Percentiles rank a stretch among this genome's conserved stretches.
Evolutionary conservation across 2,113 vertebrate species (phyloP).

Genomic region (Channa maculata): DNA sequence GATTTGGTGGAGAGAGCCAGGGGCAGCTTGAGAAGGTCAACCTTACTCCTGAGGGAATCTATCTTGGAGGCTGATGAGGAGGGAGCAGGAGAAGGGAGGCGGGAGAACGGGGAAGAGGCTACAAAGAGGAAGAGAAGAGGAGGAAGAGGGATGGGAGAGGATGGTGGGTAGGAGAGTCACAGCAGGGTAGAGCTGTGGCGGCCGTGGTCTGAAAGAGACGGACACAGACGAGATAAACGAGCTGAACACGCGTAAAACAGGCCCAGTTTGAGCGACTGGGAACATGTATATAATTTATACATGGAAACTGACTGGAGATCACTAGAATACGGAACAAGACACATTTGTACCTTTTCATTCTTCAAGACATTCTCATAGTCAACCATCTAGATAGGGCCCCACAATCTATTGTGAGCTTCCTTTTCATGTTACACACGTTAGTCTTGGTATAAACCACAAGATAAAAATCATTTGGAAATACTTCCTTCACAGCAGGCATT

Average conservation of each 20-base stretch:
- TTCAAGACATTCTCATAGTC: slow-evolving; percentile 1
- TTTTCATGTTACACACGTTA: background rate
- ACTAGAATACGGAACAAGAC: background rate
- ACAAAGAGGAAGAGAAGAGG: slow-evolving; percentile 15
- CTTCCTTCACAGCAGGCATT: background rate
- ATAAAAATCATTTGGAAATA: background rate
- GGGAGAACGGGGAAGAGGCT: slow-evolving; percentile 27
- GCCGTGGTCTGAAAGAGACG: slow-evolving; percentile 37
- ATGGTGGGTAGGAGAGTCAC: slow-evolving; percentile 47
- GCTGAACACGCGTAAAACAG: too few species aligned
- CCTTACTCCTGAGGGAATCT: slow-evolving; percentile 98
- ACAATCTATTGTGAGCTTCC: background rate
- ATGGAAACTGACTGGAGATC: background rate
- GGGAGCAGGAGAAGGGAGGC: slow-evolving; percentile 64
- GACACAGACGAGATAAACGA: background rate
- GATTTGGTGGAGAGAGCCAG: slow-evolving; percentile 88
- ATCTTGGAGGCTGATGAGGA: slow-evolving; percentile 89
- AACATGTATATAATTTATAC: background rate
- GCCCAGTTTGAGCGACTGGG: background rate
- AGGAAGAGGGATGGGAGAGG: slow-evolving; percentile 34
- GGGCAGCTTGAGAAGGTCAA: slow-evolving; percentile 94
- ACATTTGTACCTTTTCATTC: background rate
- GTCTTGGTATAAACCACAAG: slow-evolving; percentile 8
- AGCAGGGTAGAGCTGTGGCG: slow-evolving; percentile 42
- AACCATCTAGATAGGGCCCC: background rate